Evolutionary conservation across 2,888 invertebrate species (phyloP), one percentile per base, ranked within the genome.

Genomic region (Germaria angustata): DNA sequence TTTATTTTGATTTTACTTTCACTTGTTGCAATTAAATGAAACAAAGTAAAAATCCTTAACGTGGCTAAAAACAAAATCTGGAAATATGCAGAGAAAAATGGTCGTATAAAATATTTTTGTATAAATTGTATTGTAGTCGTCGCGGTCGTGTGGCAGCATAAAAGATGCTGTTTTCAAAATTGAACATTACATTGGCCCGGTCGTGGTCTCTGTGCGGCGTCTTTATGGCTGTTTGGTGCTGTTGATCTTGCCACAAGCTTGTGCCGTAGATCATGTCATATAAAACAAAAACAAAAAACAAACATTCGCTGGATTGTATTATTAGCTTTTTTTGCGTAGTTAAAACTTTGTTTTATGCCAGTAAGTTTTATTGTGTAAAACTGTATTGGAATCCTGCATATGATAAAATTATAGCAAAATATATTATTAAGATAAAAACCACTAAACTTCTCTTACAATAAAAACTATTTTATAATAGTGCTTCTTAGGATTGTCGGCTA

Each of bases 11-110:
- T 78, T 82, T 75, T 76, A 79, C 79, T 79, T 82, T 82, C 79
- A 79, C 79, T 79, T 82, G 79, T 73, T 82, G 82, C 82, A 82
- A 82, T 82, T 82, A 79, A 79, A 73, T 69, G 63, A 69, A 69
- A 78, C 68, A 81, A 71, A 80, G 63, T 28, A 53, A 81, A 72
- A 73, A 76, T 68, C 57, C 51, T 41, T 15, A 51, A 71, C 36
- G 22, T 65, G 39, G 36, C 17, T 63, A 28, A 46, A 55, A 46
- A 28, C 28, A 28, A 28, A 28, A 28, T 39, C 28, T 55, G 28
- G 17, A 63, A 55, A 51, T 55, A 17, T 71, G 41, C 1, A n/a
- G 24, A 36, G 49, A 49, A 59, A 57, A 59, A 34, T 24, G 34
- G 7, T 24, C 32, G 24, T 55, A 66, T 11, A 22, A 68, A 59